Conservation (phyloP, 1,140 invertebrate genomes). For the Cyrtorhinus lividipennis region DNA sequence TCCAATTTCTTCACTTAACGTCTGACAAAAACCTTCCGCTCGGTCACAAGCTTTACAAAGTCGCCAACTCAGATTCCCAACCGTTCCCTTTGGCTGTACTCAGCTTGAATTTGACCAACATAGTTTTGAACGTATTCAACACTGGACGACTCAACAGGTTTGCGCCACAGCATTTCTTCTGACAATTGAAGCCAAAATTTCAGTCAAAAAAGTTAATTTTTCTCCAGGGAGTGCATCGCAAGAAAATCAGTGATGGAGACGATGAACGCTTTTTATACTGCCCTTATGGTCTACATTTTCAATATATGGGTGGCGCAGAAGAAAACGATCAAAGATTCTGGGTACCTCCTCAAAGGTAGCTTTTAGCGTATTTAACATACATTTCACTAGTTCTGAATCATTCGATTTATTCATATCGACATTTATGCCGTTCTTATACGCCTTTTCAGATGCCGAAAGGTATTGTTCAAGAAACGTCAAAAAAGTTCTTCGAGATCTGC, state of each 20-base stretch:
- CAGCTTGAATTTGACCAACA: conserved; percentile 40
- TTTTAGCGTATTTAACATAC: too few relatives aligned
- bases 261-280: conserved; percentile 37
- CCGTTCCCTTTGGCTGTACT: conserved; percentile 43
- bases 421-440: too few relatives aligned
- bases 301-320: conserved; percentile 35
- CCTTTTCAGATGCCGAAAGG: conserved; percentile 22
- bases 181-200: too few relatives aligned
- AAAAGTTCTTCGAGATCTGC: conserved; percentile 19
- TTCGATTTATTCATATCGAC: too few relatives aligned
- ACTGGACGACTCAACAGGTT: conserved; percentile 39
- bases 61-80: conserved; percentile 36
- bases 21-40: conserved; percentile 31
- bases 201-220: too few relatives aligned
- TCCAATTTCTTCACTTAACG: conserved; percentile 36
- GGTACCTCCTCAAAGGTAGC: conserved; percentile 39
- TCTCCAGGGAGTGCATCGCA: conserved; percentile 34
- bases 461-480: conserved; percentile 21
- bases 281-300: conserved; percentile 33
- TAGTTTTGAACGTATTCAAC: conserved; percentile 35
- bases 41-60: conserved; percentile 33
- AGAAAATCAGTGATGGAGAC: conserved; percentile 32
- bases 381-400: too few relatives aligned
- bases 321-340: conserved; percentile 39
- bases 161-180: conserved; percentile 15